Base-by-base conservation (phyloP, 2,888 invertebrate species). In the Hofmannophila pseudospretella region DNA sequence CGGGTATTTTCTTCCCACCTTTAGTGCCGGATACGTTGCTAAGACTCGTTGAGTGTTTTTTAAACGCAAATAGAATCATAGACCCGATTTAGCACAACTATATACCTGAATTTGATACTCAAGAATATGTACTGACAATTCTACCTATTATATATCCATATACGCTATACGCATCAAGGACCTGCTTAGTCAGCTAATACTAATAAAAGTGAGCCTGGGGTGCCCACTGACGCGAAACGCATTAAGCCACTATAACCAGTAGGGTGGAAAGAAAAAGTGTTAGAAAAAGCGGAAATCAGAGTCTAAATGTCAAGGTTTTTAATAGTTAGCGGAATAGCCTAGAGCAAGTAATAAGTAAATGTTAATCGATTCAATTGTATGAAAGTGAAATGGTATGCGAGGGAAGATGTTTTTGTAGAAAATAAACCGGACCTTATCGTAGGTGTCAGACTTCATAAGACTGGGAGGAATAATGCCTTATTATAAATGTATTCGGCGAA, bases 151-250 rank as follows among this genome's bases (percentile, higher is more conserved):
- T 16, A n/a, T 16, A 16, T 16, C 12, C 27, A 43, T 44, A 45
- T 34, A 36, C 47, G 16, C 16, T 16, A 16, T 23, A n/a, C 19
- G 22, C n/a, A n/a, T 3, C n/a, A 4, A 41, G 49, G 65, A 72
- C 52, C 50, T 67, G 79, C 76, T 65, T 66, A 67, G 76, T 80
- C 79, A 78, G 68, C 71, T 66, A 74, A 75, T 70, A 56, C 56
- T 72, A 70, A 76, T 77, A 77, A 75, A 74, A 73, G 60, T 58
- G 56, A 47, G 54, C 49, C 30, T 46, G 54, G 69, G 72, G 72
- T 73, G 72, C 33, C 51, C 73, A 65, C 34, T 55, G 56, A 49
- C 34, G 68, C 61, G 68, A 47, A 49, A 58, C 65, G 46, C 54
- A 58, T 55, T 57, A 51, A 57, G 36, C 34, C 41, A 35, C 37